Percentiles rank a stretch among this genome's conserved stretches.
Conservation (phyloP, 2,113 vertebrate species). For the Pavo muticus region DNA sequence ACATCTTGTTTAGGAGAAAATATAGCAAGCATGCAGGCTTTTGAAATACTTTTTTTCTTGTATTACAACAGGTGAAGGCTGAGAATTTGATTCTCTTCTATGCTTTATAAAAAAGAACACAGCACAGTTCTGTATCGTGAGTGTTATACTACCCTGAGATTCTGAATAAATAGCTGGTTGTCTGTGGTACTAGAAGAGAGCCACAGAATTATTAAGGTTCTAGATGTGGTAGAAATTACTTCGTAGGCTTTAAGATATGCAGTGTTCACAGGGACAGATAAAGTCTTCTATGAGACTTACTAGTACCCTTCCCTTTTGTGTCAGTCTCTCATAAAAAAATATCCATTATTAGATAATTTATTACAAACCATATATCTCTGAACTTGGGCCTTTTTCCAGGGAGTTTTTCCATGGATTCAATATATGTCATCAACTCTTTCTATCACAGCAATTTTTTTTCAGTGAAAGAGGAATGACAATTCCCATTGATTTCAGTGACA, state of each 20-base stretch:
- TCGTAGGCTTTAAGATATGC: neutral
- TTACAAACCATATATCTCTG: neutral
- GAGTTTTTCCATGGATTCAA: neutral
- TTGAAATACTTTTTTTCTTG: neutral
- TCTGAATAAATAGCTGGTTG: neutral
- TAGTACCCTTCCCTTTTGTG: neutral
- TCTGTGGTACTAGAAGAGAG: neutral
- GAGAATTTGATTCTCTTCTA: neutral
- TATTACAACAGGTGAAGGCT: neutral
- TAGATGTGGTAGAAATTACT: fast-evolving
- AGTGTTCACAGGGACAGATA: neutral
- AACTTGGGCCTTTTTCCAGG: neutral
- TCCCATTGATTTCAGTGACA: neutral
- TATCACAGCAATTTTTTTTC: neutral
- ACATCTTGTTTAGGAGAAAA: neutral
- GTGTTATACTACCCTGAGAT: neutral
- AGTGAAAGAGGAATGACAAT: neutral
- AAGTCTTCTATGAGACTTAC: neutral
- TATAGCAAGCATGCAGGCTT: neutral
- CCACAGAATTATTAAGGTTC: neutral
- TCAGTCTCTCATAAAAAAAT: neutral
- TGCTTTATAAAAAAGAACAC: neutral
- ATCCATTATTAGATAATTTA: neutral
- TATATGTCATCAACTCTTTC: neutral
- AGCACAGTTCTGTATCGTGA: neutral